Evolutionary conservation across 2,888 invertebrate genomes (phyloP).

Genomic region (Bombylius major): DNA sequence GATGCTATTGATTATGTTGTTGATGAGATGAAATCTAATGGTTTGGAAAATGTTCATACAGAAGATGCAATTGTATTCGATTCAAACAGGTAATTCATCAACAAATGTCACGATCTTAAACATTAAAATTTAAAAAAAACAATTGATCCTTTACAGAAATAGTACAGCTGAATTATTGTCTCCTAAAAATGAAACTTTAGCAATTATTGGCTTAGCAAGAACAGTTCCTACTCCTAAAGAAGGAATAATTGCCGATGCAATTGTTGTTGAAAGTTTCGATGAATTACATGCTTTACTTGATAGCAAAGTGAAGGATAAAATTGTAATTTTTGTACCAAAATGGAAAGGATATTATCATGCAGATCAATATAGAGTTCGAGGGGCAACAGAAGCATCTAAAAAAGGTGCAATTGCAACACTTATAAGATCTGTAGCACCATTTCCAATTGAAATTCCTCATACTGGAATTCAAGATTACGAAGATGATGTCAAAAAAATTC

Average conservation of each 20-base stretch:
- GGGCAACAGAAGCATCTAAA: constrained; percentile 55
- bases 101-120: constrained; percentile 48
- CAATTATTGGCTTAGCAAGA: constrained; percentile 55
- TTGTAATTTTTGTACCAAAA: constrained; percentile 60
- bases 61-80: constrained; percentile 49
- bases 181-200: constrained; percentile 49
- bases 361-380: constrained; percentile 49
- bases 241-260: constrained; percentile 59
- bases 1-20: constrained; percentile 55
- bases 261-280: constrained; percentile 56
- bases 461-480: constrained; percentile 57
- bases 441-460: constrained; percentile 64
- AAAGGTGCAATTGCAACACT: constrained; percentile 65
- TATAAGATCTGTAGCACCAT: constrained; percentile 61
- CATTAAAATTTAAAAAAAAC: too few species aligned
- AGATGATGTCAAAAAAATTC: constrained; percentile 49
- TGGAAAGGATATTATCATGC: constrained; percentile 53
- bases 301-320: constrained; percentile 46
- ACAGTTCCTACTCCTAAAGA: constrained; percentile 55
- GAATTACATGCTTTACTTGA: constrained; percentile 43
- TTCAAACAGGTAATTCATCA: constrained; percentile 39
- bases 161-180: constrained; percentile 44
- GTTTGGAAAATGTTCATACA: constrained; percentile 54
- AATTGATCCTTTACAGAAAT: too few species aligned
- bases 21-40: constrained; percentile 30